phyloP scores from a whole-genome alignment of 2,113 vertebrate genomes.

The Hiodon tergisus region DNA sequence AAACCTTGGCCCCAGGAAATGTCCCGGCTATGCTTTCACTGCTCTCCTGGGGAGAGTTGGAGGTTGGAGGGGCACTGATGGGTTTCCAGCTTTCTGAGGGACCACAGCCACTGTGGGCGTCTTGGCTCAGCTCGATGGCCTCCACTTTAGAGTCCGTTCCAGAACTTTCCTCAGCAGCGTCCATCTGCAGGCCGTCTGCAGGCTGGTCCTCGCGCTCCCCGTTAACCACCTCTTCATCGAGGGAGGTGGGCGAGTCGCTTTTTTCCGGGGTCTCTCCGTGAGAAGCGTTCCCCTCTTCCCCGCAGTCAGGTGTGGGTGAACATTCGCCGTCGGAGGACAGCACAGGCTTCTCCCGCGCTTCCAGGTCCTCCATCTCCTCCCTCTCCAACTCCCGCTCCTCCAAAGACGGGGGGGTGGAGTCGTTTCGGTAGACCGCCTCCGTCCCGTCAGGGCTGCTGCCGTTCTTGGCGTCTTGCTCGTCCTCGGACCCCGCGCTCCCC shows the following conservation, averaged over 20 bases:
- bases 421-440: not conserved
- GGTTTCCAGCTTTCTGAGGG: too few species aligned
- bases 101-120: not conserved
- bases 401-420: not conserved
- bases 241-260: conserved; percentile 13
- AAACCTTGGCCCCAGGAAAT: not conserved
- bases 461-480: not conserved
- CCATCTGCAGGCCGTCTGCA: conserved; percentile 18
- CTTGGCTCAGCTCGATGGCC: conserved; percentile 16
- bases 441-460: not conserved
- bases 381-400: not conserved
- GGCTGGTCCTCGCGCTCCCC: conserved; percentile 27
- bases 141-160: conserved; percentile 1
- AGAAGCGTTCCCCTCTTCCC: conserved; percentile 12
- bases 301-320: conserved; percentile 10
- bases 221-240: conserved; percentile 15
- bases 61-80: too few species aligned
- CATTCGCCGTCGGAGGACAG: conserved; percentile 34
- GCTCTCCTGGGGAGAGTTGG: too few species aligned
- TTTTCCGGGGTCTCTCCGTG: conserved; percentile 20
- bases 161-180: conserved; percentile 18
- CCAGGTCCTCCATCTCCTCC: not conserved
- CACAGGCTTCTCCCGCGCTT: not conserved
- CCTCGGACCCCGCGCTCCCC: not conserved
- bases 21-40: not conserved